Percentiles rank a stretch among this genome's conserved stretches.
These are phyloP conservation scores for Arizona elegans DNA, from an alignment of 2,113 vertebrate species.

Conservation along the genomic window DNA sequence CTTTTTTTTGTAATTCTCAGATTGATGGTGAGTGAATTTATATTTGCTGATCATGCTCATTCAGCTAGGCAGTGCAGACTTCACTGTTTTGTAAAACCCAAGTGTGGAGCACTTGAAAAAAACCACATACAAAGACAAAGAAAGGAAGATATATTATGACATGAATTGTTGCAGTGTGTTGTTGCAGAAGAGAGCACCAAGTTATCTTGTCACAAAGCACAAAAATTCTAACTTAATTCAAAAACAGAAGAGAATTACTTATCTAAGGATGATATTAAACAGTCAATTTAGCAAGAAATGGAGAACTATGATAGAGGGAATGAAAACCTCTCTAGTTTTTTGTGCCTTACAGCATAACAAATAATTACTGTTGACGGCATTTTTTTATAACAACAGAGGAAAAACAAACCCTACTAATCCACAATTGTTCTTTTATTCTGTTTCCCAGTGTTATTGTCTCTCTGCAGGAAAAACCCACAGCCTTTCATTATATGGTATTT, in stretches of 20 bases:
- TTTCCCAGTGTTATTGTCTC: slow-evolving; percentile 15
- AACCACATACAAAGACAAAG: neutral
- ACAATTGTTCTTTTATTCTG: slow-evolving; percentile 22
- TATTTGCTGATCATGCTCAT: neutral
- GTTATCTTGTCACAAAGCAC: neutral
- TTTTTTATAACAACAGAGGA: neutral
- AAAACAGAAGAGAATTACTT: neutral
- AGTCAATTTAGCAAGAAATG: neutral
- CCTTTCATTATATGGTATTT: slow-evolving; percentile 29
- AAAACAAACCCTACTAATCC: slow-evolving; percentile 29
- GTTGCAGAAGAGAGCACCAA: neutral
- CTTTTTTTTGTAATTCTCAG: neutral
- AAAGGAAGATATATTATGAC: neutral
- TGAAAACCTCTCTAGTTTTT: neutral
- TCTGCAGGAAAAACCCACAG: neutral
- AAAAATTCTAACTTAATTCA: neutral
- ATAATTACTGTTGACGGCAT: slow-evolving; percentile 24
- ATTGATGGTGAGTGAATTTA: neutral
- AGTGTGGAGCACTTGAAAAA: neutral
- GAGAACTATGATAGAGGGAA: neutral
- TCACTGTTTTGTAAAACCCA: neutral
- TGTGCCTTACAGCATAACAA: slow-evolving; percentile 15
- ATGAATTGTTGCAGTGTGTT: neutral
- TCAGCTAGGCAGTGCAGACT: neutral
- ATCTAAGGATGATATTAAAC: neutral